These are phyloP conservation scores for Geophilus truncorum DNA, from an alignment of 2,888 invertebrate species.

Conservation along the genomic window DNA sequence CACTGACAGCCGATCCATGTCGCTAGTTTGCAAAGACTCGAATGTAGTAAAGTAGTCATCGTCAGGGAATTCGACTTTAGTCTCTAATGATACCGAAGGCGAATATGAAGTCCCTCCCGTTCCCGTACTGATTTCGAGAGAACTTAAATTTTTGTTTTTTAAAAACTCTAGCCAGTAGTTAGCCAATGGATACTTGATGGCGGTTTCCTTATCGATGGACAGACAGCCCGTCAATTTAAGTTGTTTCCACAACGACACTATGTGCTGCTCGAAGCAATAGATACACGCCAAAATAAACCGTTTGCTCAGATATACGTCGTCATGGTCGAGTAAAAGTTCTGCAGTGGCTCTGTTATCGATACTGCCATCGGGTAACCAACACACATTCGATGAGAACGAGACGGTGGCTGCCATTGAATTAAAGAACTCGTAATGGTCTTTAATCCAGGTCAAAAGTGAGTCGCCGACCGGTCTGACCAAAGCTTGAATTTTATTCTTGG, in stretches of 20 bases:
- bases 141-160: not conserved
- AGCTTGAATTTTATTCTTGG: not conserved
- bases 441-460: not conserved
- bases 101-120: not conserved
- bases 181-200: not conserved
- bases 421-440: not conserved
- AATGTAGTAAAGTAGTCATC: not conserved
- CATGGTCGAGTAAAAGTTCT: not conserved
- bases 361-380: not conserved
- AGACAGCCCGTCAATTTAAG: not conserved
- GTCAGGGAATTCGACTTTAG: not conserved
- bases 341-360: not conserved
- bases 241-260: not conserved
- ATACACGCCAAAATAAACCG: conserved; percentile 76
- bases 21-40: not conserved
- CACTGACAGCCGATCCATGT: not conserved
- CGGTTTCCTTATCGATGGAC: not conserved
- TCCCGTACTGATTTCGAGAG: not conserved
- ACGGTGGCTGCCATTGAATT: not conserved
- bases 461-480: not conserved
- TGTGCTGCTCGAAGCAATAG: conserved; percentile 69
- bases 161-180: conserved; percentile 17
- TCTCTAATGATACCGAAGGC: not conserved
- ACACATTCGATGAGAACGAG: not conserved
- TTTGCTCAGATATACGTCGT: not conserved